Base-by-base conservation (phyloP, 2,888 invertebrate species). In the Geotrupes spiniger region DNA sequence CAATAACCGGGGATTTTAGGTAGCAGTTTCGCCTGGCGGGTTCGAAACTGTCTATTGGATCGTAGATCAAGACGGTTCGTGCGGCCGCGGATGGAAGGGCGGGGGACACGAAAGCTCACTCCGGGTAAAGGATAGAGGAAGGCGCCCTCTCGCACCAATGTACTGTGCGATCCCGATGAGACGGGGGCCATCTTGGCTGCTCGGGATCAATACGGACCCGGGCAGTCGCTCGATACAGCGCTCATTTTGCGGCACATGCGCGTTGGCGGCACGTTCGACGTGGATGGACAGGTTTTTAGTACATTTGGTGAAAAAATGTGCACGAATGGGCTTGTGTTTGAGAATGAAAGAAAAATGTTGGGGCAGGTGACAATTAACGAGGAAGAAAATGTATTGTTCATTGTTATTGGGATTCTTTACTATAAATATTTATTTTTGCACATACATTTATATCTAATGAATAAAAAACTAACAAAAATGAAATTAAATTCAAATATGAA, bases 131-230 rank as follows among this genome's bases (percentile, higher is more conserved):
- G 61, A 57, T 50, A 46, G 62, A 63, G 61, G 63, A 64, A 62
- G 61, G 60, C 21, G 21, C 58, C 49, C 54, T 56, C 42, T 57
- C 61, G 64, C 64, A 63, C 69, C 70, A 69, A 69, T 69, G 67
- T 66, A 64, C 65, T 68, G 61, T 33, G 56, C 57, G 54, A 61
- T 54, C 57, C 60, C 59, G 52, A 41, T 58, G 62, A 64, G 68
- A 64, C 66, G 68, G 66, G 63, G 62, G 71, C 72, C 71, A 71
- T 71, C 71, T 71, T 71, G 69, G 60, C 58, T 53, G 54, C 47
- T 56, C 47, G 50, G 62, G 66, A 70, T 70, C 69, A 69, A 70
- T 70, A 69, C 62, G 27, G 57, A 59, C 62, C 64, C 60, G 65
- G 68, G 65, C 56, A 49, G 41, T 51, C 63, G 70, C 62, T 70